Conservation (phyloP, 2,888 invertebrate species). For the Diarsia mendica region DNA sequence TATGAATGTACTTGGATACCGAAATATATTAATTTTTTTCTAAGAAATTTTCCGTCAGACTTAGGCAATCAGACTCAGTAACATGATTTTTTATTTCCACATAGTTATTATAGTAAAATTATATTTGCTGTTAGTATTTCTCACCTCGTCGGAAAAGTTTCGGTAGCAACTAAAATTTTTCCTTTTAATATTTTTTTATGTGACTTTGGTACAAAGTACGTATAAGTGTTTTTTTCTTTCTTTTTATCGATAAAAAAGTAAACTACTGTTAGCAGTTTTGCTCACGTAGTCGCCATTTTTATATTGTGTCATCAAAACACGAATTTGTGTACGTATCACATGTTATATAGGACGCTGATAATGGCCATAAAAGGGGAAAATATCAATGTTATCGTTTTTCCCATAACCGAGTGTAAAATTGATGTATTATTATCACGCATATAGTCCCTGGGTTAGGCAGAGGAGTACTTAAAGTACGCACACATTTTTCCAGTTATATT, state of each 20-base stretch:
- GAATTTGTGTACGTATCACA: neutral
- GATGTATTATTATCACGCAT: too few relatives aligned
- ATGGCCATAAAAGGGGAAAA: neutral
- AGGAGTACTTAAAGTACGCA: too few relatives aligned
- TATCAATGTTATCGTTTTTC: neutral
- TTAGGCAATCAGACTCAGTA: neutral
- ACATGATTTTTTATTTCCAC: neutral
- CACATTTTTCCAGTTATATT: too few relatives aligned
- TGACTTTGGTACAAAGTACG: neutral
- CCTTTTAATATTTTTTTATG: conserved; percentile 2
- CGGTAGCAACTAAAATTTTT: too few relatives aligned
- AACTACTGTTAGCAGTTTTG: neutral
- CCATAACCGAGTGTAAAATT: too few relatives aligned
- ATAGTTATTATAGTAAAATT: neutral
- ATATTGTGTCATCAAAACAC: neutral
- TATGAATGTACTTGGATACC: too few relatives aligned
- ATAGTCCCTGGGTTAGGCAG: too few relatives aligned
- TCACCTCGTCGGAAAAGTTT: neutral
- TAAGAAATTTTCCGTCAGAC: neutral
- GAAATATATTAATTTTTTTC: neutral
- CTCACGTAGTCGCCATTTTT: conserved; percentile 2
- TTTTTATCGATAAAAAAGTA: neutral
- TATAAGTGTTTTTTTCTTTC: neutral
- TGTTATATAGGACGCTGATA: neutral
- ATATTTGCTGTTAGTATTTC: neutral